These are phyloP conservation scores for Oscheius onirici DNA, from an alignment of 2,888 invertebrate species.

Conservation along the genomic window DNA sequence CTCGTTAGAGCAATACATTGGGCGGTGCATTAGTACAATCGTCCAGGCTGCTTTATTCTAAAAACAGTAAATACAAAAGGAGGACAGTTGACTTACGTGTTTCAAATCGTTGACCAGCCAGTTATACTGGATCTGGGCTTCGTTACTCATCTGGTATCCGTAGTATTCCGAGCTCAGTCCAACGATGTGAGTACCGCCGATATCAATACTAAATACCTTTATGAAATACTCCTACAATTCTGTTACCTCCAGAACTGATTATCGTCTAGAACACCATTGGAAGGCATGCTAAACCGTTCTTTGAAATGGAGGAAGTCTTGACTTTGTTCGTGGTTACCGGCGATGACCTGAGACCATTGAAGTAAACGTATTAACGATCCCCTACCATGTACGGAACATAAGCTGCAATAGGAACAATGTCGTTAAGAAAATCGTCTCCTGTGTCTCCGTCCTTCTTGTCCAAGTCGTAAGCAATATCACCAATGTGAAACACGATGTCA, in stretches of 20 bases:
- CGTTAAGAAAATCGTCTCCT: slow-evolving; percentile 74
- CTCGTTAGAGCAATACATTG: slow-evolving; percentile 88
- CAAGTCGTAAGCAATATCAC: slow-evolving; percentile 94
- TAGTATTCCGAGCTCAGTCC: slow-evolving; percentile 92
- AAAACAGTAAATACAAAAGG: slow-evolving; percentile 1
- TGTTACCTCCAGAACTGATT: slow-evolving; percentile 54
- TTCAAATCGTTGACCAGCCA: slow-evolving; percentile 66
- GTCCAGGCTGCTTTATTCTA: slow-evolving; percentile 80
- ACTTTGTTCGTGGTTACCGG: slow-evolving; percentile 78
- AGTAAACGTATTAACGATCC: too few relatives aligned
- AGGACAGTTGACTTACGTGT: too few relatives aligned
- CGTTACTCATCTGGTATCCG: slow-evolving; percentile 85
- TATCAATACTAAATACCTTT: slow-evolving; percentile 76
- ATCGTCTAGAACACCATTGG: slow-evolving; percentile 72
- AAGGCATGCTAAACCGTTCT: slow-evolving; percentile 90
- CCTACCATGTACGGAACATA: slow-evolving; percentile 81
- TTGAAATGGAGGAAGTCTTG: slow-evolving; percentile 95
- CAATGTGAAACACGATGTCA: slow-evolving; percentile 72
- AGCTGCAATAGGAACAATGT: slow-evolving; percentile 73
- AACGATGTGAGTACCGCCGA: slow-evolving; percentile 89
- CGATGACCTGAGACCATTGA: slow-evolving; percentile 74
- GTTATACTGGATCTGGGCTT: slow-evolving; percentile 74
- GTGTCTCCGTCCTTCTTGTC: slow-evolving; percentile 80
- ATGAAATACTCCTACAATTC: not conserved
- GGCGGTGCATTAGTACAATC: slow-evolving; percentile 85